These are phyloP conservation scores for Lutraria lutraria DNA, from an alignment of 2,888 invertebrate species.

Conservation along the genomic window DNA sequence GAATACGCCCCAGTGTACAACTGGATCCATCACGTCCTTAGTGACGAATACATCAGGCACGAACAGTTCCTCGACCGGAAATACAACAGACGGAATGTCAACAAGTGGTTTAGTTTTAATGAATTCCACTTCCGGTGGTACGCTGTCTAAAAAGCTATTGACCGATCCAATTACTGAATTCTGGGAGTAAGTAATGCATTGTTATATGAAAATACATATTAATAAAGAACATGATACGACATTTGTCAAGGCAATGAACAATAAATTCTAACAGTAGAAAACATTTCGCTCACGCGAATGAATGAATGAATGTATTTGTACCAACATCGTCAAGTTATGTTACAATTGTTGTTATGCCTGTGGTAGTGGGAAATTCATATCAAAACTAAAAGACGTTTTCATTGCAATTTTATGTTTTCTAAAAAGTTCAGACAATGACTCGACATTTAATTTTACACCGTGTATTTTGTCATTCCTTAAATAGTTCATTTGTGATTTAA, in stretches of 20 bases:
- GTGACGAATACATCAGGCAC: neutral
- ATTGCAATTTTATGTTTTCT: neutral
- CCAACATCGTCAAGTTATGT: neutral
- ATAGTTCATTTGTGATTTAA: neutral
- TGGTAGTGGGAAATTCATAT: neutral
- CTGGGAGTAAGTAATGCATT: conserved; percentile 87
- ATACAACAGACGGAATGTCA: neutral
- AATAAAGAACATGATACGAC: no score
- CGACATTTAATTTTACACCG: neutral
- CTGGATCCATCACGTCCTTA: conserved; percentile 4
- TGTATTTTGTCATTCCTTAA: neutral
- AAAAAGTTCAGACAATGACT: neutral
- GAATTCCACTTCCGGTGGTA: neutral
- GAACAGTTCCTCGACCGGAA: neutral
- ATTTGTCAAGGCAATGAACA: no score
- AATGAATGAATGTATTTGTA: neutral
- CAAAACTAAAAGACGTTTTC: neutral
- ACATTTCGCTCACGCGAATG: neutral
- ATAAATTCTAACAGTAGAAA: no score
- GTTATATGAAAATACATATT: neutral
- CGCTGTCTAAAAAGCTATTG: neutral
- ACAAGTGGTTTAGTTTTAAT: neutral
- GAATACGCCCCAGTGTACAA: conserved; percentile 89
- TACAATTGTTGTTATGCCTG: neutral
- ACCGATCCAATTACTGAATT: conserved; percentile 86